Conservation (phyloP, 2,888 invertebrate genomes). For the Mechanitis messenoides region DNA sequence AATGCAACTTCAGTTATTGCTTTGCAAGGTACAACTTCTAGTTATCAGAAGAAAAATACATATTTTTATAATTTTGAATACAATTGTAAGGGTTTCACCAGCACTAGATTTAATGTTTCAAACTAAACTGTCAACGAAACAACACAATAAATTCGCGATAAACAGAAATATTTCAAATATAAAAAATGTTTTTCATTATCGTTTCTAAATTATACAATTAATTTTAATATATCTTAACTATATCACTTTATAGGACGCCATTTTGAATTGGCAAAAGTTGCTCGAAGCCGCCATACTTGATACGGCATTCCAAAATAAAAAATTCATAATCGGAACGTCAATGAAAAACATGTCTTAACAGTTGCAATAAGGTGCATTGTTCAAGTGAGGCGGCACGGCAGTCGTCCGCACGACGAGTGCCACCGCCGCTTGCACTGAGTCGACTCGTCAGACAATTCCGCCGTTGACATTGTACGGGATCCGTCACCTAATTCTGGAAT, state of each 20-base stretch:
- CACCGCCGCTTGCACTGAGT: slow-evolving; percentile 61
- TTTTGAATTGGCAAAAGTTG: neutral
- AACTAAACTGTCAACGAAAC: slow-evolving; percentile 4
- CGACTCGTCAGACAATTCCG: slow-evolving; percentile 65
- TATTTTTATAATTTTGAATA: too few relatives aligned
- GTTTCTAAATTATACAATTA: neutral
- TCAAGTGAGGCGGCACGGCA: slow-evolving; percentile 70
- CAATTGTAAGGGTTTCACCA: neutral
- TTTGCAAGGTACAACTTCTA: neutral
- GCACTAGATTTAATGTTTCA: neutral
- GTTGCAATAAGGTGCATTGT: slow-evolving; percentile 9
- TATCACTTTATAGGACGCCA: slow-evolving; percentile 6
- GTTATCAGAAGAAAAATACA: too few relatives aligned
- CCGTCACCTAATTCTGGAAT: slow-evolving; percentile 59
- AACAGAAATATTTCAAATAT: neutral
- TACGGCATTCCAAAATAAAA: neutral
- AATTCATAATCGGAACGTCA: slow-evolving; percentile 1
- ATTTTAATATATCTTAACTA: neutral
- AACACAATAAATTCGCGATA: slow-evolving; percentile 3
- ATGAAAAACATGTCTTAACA: slow-evolving; percentile 14
- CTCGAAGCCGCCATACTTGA: neutral
- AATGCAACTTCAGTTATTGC: slow-evolving; percentile 23
- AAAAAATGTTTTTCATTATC: slow-evolving; percentile 2
- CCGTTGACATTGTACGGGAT: slow-evolving; percentile 66
- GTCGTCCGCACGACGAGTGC: slow-evolving; percentile 69